phyloP scores from a whole-genome alignment of 2,113 vertebrate genomes.

The Chrysochloris asiatica region DNA sequence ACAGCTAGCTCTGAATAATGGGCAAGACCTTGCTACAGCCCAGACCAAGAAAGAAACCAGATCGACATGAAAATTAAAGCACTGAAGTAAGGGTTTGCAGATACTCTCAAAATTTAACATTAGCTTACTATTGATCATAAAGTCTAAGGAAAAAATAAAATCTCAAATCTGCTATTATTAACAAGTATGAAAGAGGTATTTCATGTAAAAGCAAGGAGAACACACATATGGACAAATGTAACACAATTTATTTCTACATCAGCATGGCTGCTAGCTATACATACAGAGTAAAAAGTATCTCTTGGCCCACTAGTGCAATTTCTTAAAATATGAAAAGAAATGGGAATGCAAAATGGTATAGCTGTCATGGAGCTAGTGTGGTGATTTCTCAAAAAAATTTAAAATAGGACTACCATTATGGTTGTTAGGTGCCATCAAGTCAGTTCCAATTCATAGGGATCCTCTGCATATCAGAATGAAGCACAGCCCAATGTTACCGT shows the following conservation, averaged over 20 bases:
- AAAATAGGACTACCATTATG: neutral
- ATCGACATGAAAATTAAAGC: neutral
- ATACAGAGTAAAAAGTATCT: constrained; percentile 1
- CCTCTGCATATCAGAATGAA: too few relatives aligned
- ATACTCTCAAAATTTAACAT: neutral
- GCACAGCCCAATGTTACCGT: too few relatives aligned
- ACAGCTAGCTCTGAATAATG: constrained; percentile 62
- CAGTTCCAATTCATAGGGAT: too few relatives aligned
- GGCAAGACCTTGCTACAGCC: constrained; percentile 5
- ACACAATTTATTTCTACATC: neutral
- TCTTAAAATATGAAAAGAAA: neutral
- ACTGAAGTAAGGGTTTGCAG: neutral
- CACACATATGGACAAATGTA: neutral
- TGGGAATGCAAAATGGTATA: neutral
- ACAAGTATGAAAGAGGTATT: neutral
- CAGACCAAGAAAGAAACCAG: neutral
- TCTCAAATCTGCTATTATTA: neutral
- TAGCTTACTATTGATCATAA: neutral
- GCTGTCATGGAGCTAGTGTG: neutral
- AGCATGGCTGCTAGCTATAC: neutral
- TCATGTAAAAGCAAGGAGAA: neutral
- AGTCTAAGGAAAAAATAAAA: constrained; percentile 21
- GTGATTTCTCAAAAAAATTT: neutral
- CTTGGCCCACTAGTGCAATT: constrained; percentile 60
- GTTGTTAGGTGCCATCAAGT: too few relatives aligned